phyloP scores from a whole-genome alignment of 2,797 vertebrate species.

The Sebastes oblongus region DNA sequence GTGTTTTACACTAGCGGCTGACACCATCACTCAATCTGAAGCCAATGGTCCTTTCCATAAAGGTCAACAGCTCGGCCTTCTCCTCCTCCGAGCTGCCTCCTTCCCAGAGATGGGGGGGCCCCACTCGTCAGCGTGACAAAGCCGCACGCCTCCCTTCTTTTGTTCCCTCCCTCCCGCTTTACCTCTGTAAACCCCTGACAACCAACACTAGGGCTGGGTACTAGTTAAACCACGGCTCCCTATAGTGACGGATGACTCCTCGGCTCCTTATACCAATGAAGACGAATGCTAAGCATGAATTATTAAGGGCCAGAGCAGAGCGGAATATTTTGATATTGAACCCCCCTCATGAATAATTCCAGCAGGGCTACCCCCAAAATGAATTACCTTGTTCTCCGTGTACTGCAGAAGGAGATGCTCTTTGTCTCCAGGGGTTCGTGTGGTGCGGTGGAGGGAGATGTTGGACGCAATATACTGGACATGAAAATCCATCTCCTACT shows the following conservation, averaged over 20 bases:
- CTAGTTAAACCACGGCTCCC: conserved; percentile 44
- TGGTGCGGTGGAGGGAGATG: conserved; percentile 34
- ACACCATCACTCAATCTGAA: conserved; percentile 78
- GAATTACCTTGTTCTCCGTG: conserved; percentile 65
- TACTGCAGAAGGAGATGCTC: conserved; percentile 40
- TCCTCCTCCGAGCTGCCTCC: conserved; percentile 36
- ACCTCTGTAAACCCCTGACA: conserved; percentile 54
- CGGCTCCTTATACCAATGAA: conserved; percentile 64
- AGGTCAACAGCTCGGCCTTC: conserved; percentile 71
- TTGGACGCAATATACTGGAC: conserved; percentile 39
- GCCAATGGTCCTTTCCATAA: conserved; percentile 70
- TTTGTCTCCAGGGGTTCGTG: conserved; percentile 52
- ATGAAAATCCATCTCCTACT: conserved; percentile 53
- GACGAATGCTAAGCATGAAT: conserved; percentile 76
- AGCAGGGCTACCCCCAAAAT: conserved; percentile 61
- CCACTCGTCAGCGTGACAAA: conserved; percentile 55
- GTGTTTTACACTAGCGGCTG: conserved; percentile 76
- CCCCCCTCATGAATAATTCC: conserved; percentile 80
- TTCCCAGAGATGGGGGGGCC: conserved; percentile 51
- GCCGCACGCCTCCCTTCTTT: conserved; percentile 52
- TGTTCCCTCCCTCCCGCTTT: conserved; percentile 51
- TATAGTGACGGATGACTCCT: conserved; percentile 72
- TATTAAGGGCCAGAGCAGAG: conserved; percentile 71
- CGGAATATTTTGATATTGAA: conserved; percentile 79
- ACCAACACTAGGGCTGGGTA: conserved; percentile 29